Evolutionary conservation across 1,140 invertebrate genomes (phyloP).

Genomic region (Ditylenchus dipsaci): DNA sequence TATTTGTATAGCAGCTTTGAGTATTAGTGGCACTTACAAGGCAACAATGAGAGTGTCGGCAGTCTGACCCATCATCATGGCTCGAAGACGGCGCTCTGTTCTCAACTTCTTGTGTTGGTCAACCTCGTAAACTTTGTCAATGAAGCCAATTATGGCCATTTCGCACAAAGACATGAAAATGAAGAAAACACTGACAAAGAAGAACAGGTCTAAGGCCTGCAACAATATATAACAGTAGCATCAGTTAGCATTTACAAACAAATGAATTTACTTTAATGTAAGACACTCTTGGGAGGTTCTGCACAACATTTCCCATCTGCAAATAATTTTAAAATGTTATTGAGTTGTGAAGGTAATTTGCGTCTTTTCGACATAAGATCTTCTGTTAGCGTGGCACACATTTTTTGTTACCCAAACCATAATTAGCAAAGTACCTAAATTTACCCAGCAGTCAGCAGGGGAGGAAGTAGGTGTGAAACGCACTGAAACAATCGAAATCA

Average conservation of each 20-base stretch:
- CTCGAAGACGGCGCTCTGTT: slow-evolving; percentile 30
- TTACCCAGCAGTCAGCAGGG: too few species aligned
- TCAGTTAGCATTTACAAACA: not conserved
- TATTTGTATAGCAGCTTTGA: not conserved
- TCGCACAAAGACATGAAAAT: slow-evolving; percentile 46
- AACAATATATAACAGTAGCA: too few species aligned
- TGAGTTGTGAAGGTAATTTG: too few species aligned
- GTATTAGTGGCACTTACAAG: slow-evolving; percentile 16
- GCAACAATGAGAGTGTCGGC: slow-evolving; percentile 38
- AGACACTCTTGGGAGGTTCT: slow-evolving; percentile 44
- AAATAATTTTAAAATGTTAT: too few species aligned
- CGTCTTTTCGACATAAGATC: too few species aligned
- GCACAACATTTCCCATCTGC: slow-evolving; percentile 51
- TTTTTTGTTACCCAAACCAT: too few species aligned
- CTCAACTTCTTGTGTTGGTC: slow-evolving; percentile 27
- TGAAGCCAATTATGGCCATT: slow-evolving; percentile 42
- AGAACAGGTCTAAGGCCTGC: slow-evolving; percentile 45
- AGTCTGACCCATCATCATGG: slow-evolving; percentile 40
- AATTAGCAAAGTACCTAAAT: too few species aligned
- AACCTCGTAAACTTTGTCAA: slow-evolving; percentile 44
- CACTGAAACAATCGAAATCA: slow-evolving; percentile 37
- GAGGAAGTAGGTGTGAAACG: too few species aligned
- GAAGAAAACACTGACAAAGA: slow-evolving; percentile 45
- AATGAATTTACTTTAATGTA: slow-evolving; percentile 36
- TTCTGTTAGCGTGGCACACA: too few species aligned